Evolutionary conservation across 1,140 invertebrate species (phyloP), one percentile per base, ranked within the genome.

Genomic region (Condylostylus longicornis): DNA sequence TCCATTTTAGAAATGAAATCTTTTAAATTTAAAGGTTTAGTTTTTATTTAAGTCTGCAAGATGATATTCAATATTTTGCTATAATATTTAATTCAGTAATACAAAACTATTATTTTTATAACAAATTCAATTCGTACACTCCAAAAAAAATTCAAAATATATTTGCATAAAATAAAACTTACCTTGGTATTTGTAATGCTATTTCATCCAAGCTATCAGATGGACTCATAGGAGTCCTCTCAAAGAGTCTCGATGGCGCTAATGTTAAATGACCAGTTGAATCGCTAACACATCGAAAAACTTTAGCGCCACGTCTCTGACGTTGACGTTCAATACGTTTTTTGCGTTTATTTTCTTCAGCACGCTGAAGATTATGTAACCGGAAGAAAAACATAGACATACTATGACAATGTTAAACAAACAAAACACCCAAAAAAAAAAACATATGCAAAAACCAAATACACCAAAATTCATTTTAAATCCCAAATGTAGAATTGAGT

Each of bases 371-470:
- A 64, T 87, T 86, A 72, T 86, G 84, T 58, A 87, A 74, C 38
- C 85, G 83, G 67, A 89, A 89, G 76, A 90, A 89, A 72, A 88
- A 91, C 71, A 89, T 75, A 70, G 85, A 89, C 85, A 90, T 87
- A 68, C 70, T 74, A 49, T 48, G 17, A 27, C 34, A 13, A 22
- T 36, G 18, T 12, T 18, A 21, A 19, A 7, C 7, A 7, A 14
- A 32, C 6, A 38, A n/a, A n/a, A n/a, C n/a, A n/a, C n/a, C n/a
- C n/a, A n/a, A n/a, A n/a, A n/a, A n/a, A n/a, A n/a, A n/a, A n/a
- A n/a, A n/a, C n/a, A n/a, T n/a, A n/a, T n/a, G n/a, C n/a, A n/a
- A n/a, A n/a, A n/a, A n/a, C n/a, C n/a, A n/a, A n/a, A n/a, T n/a
- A n/a, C n/a, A n/a, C n/a, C n/a, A n/a, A n/a, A n/a, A n/a, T n/a